Conservation (phyloP, 2,888 invertebrate genomes). For the Hesperia comma region DNA sequence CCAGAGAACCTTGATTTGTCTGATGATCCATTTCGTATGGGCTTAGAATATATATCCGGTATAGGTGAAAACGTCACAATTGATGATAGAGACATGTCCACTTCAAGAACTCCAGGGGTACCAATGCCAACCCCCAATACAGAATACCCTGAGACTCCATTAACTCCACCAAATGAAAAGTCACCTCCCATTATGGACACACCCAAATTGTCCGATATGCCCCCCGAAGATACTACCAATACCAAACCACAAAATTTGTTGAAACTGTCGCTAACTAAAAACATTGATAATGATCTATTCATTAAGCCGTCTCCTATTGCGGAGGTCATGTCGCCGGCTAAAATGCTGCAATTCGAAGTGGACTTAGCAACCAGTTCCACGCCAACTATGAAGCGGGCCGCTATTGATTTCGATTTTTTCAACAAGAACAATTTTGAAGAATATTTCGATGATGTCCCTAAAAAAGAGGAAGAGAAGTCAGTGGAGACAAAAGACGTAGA, state of each 20-base stretch:
- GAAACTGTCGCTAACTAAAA: constrained; percentile 64
- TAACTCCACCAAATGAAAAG: constrained; percentile 44
- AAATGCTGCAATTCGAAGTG: constrained; percentile 75
- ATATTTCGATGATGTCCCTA: constrained; percentile 59
- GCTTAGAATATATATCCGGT: constrained; percentile 66
- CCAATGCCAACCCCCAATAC: constrained; percentile 32
- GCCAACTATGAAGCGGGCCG: constrained; percentile 77
- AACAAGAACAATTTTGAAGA: constrained; percentile 68
- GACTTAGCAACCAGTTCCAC: constrained; percentile 63
- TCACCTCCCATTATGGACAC: constrained; percentile 58
- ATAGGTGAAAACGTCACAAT: constrained; percentile 77
- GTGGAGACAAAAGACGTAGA: constrained; percentile 44
- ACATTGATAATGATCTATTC: constrained; percentile 63
- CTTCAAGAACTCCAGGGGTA: constrained; percentile 39
- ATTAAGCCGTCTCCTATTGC: constrained; percentile 70
- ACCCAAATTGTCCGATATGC: constrained; percentile 49
- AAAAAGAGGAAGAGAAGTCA: constrained; percentile 41
- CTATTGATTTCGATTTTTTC: constrained; percentile 74
- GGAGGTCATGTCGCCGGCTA: constrained; percentile 76
- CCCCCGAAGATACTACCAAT: constrained; percentile 42
- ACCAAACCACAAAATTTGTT: constrained; percentile 55
- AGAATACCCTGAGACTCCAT: constrained; percentile 46
- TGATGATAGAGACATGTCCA: constrained; percentile 56
- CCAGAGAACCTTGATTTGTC: constrained; percentile 66
- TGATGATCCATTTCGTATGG: constrained; percentile 74